Evolutionary conservation across 2,888 invertebrate species (phyloP), one percentile per base, ranked within the genome.

Genomic region (Palloptera scutellata): DNA sequence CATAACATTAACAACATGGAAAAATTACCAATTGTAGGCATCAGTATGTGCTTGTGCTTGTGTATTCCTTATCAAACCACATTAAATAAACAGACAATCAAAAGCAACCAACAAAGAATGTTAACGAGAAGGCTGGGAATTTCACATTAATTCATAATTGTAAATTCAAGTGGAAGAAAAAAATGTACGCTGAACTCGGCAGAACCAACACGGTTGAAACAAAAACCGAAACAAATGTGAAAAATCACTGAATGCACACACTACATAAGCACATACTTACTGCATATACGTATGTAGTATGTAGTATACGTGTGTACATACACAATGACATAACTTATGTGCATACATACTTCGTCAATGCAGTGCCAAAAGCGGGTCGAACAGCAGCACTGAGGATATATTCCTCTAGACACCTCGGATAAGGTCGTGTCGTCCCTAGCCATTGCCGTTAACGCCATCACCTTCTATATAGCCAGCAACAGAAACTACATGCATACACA

Each of bases 121-220:
- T 30, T 30, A 30, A 30, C 30, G 30, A 30, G 30, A 30, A 55
- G n/a, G 17, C 40, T 42, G 43, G 55, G 41, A 11, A 53, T 52
- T 61, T 15, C 30, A 30, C 30, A 15, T 54, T 60, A 17, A 61
- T 41, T 54, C 48, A 67, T 69, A 80, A 81, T 82, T 81, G 82
- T 79, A 81, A 81, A 81, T 82, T 81, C 82, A 80, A 81, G 81
- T 82, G 82, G 79, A 81, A 80, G 79, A 78, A 79, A 81, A 30
- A 81, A 81, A 79, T 81, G 78, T 79, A 74, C 74, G 77, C 77
- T 81, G 79, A 80, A 76, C 77, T 77, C 79, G 74, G 54, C 67
- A 64, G 48, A 52, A 53, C 48, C 42, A 57, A 15, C 62, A 58
- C 51, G 19, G 53, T 20, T 1, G 19, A 41, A 30, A 51, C 59